Percentiles rank a stretch among this genome's conserved stretches.
Evolutionary conservation across 2,888 invertebrate genomes (phyloP).

Genomic region (Caenorhabditis sp.): DNA sequence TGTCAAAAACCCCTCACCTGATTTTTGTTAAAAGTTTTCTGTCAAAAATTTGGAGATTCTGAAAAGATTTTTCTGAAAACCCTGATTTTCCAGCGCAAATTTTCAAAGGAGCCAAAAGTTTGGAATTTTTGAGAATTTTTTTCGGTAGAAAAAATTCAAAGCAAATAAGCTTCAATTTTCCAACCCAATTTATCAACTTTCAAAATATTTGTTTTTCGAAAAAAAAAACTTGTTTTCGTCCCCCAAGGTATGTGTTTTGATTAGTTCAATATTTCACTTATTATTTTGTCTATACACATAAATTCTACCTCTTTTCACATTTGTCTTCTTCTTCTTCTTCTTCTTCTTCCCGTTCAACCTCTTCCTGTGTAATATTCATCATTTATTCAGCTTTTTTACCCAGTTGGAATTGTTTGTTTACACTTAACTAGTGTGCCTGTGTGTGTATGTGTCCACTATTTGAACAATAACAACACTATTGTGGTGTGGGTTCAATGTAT

Average conservation of each 20-base stretch:
- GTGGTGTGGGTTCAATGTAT: background rate
- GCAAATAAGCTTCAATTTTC: background rate
- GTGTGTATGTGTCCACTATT: background rate
- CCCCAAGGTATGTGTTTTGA: too few relatives aligned
- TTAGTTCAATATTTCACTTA: too few relatives aligned
- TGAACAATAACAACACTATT: background rate
- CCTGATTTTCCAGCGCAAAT: too few relatives aligned
- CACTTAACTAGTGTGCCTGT: background rate
- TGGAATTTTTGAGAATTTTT: too few relatives aligned
- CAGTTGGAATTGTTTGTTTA: background rate
- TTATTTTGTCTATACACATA: too few relatives aligned
- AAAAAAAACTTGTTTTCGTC: too few relatives aligned
- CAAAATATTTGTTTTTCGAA: background rate
- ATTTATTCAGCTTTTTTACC: background rate
- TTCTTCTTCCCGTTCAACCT: background rate
- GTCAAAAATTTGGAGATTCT: too few relatives aligned
- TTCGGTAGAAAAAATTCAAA: too few relatives aligned
- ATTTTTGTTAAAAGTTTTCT: too few relatives aligned
- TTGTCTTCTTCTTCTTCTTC: slow-evolving; percentile 4
- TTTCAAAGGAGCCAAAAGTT: too few relatives aligned
- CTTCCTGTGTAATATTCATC: background rate
- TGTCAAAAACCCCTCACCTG: too few relatives aligned
- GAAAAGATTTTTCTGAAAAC: too few relatives aligned
- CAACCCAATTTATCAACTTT: background rate
- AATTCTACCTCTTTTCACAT: background rate